phyloP scores from a whole-genome alignment of 2,797 vertebrate species.

The Setipinna tenuifilis region DNA sequence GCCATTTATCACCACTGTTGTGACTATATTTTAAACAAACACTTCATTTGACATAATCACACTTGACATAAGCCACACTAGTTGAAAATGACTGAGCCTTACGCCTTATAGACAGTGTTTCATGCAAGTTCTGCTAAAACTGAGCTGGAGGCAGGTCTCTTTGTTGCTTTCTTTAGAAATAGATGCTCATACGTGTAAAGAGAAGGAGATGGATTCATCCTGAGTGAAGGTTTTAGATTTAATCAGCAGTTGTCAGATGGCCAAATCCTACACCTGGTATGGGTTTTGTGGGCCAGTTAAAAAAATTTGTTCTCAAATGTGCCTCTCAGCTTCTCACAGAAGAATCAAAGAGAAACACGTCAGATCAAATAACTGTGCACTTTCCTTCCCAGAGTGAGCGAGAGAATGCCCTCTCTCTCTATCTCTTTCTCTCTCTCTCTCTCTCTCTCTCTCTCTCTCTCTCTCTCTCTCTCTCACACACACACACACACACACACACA shows the following conservation, averaged over 20 bases:
- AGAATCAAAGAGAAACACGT: constrained; percentile 20
- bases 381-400: background rate
- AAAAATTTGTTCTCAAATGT: background rate
- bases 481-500: constrained; percentile 19
- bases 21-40: too few species aligned
- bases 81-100: too few species aligned
- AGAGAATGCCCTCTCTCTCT: constrained; percentile 61
- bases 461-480: constrained; percentile 23
- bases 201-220: background rate
- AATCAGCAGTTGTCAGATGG: background rate
- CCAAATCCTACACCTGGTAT: constrained; percentile 14
- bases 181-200: background rate
- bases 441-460: constrained; percentile 66
- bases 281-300: background rate
- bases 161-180: background rate
- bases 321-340: constrained; percentile 11
- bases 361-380: constrained; percentile 16
- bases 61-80: too few species aligned
- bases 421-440: constrained; percentile 67
- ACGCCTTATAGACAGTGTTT: too few species aligned
- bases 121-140: too few species aligned
- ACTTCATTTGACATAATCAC: too few species aligned
- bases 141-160: too few species aligned
- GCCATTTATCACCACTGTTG: too few species aligned
- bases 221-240: constrained; percentile 20